Conservation (phyloP, 2,113 vertebrate genomes). For the Tichodroma muraria region DNA sequence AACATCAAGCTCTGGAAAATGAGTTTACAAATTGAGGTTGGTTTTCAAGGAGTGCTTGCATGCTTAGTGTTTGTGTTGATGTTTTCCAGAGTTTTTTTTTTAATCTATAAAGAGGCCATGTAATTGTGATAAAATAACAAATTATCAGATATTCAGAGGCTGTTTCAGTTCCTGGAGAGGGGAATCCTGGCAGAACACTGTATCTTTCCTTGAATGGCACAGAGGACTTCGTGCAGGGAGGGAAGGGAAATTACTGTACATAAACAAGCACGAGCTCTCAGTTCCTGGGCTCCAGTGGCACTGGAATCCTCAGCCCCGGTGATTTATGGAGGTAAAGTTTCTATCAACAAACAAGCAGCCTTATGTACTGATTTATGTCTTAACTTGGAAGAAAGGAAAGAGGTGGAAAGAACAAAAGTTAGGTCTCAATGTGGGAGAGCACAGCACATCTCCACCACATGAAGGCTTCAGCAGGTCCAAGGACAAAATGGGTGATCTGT, state of each 20-base stretch:
- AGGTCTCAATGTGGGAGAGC: neutral
- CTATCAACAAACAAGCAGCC: neutral
- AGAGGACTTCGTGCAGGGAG: neutral
- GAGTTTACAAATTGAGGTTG: neutral
- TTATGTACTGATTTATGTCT: neutral
- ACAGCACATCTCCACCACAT: rapidly evolving
- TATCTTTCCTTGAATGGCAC: neutral
- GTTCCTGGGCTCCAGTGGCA: neutral
- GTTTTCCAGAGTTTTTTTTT: neutral
- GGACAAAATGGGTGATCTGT: neutral
- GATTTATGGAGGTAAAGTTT: neutral
- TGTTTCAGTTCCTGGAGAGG: neutral
- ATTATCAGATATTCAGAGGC: neutral
- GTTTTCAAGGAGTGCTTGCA: neutral
- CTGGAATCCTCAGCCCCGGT: neutral
- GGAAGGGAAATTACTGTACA: neutral
- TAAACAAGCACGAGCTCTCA: neutral
- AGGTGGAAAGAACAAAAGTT: neutral
- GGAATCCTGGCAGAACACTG: neutral
- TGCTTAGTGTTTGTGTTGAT: neutral
- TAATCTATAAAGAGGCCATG: neutral
- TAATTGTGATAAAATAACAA: neutral
- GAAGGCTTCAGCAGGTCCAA: neutral
- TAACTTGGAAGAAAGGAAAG: neutral
- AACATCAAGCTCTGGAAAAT: neutral